These are phyloP conservation scores for Okapia johnstoni DNA, from an alignment of 2,113 vertebrate species.

Conservation along the genomic window DNA sequence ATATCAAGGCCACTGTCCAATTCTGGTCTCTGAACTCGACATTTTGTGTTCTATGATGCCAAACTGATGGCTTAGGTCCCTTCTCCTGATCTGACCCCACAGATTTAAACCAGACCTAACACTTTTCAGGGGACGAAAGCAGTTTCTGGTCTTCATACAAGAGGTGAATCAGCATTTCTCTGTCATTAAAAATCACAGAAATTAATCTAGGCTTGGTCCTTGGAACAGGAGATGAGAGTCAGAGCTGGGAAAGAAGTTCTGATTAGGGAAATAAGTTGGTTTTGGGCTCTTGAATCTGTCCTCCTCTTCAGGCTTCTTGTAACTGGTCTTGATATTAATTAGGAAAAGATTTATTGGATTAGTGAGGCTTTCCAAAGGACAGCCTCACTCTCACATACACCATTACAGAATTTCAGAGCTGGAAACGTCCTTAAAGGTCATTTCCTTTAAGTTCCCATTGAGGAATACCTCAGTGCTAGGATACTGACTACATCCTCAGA, in stretches of 20 bases:
- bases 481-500: not conserved
- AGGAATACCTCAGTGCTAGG: not conserved
- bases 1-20: not conserved
- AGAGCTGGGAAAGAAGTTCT: not conserved
- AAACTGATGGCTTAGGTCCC: not conserved
- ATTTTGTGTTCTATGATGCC: not conserved
- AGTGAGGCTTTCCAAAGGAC: not conserved
- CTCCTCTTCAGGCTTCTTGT: not conserved
- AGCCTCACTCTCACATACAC: not conserved
- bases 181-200: not conserved
- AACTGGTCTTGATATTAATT: not conserved
- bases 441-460: not conserved
- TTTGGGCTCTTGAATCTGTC: not conserved
- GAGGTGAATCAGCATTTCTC: not conserved
- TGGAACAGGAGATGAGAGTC: not conserved
- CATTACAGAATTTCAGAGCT: not conserved
- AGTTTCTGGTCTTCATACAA: not conserved
- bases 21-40: not conserved
- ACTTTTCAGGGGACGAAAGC: not conserved
- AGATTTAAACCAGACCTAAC: not conserved
- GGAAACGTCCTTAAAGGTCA: not conserved
- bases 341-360: not conserved
- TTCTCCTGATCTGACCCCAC: not conserved
- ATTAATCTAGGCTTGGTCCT: not conserved
- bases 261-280: not conserved